Conservation (phyloP, 2,113 vertebrate species). For the Hemibagrus wyckioides region DNA sequence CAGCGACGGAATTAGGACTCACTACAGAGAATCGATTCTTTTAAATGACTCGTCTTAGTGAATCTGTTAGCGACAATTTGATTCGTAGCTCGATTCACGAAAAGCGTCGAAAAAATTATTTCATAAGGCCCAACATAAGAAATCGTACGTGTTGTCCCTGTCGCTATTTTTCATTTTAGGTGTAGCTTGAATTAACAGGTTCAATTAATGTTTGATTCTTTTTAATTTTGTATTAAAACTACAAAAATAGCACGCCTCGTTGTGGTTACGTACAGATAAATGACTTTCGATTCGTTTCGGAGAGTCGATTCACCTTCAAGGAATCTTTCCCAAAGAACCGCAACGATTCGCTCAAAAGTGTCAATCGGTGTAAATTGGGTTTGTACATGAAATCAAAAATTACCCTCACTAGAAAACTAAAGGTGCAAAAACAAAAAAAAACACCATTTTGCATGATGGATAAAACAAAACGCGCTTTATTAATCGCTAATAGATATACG, state of each 20-base stretch:
- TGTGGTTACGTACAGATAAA: neutral
- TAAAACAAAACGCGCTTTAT: neutral
- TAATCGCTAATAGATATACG: neutral
- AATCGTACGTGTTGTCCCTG: neutral
- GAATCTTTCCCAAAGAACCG: neutral
- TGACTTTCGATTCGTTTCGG: neutral
- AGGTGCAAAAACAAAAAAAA: neutral
- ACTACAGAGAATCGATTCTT: neutral
- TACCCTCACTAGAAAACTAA: neutral
- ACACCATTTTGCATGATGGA: no score
- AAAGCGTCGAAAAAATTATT: neutral
- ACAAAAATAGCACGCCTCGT: neutral
- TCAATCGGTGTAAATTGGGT: neutral
- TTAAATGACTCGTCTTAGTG: neutral
- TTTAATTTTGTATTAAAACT: no score
- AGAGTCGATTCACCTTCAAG: neutral
- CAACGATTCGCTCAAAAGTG: neutral
- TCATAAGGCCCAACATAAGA: neutral
- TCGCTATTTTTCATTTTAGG: neutral
- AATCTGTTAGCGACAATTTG: neutral
- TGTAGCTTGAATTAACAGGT: neutral
- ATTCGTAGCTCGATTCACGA: neutral
- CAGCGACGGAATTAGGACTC: neutral
- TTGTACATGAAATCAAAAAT: neutral
- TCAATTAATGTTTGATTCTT: no score